phyloP scores from a whole-genome alignment of 2,113 vertebrate species.

The Ochotona princeps region DNA sequence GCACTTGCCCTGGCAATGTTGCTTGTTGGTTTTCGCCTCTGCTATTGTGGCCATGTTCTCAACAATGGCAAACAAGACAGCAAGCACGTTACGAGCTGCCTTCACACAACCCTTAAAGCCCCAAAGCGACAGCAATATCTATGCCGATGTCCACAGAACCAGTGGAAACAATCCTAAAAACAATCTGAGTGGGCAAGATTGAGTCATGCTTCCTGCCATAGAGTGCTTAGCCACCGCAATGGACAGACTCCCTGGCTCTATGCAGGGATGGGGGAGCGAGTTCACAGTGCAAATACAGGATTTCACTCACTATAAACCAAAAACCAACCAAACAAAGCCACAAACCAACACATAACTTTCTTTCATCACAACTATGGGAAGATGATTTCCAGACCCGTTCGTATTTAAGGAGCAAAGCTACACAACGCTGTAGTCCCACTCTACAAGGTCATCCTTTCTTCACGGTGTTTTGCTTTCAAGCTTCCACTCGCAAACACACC shows the following conservation, averaged over 20 bases:
- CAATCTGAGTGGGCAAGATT: slow-evolving; percentile 1
- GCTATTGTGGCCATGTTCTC: background rate
- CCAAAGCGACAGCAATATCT: background rate
- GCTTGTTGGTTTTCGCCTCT: background rate
- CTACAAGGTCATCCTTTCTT: background rate
- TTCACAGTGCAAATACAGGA: background rate
- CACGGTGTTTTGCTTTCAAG: background rate
- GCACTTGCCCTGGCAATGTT: background rate
- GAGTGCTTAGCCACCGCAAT: background rate
- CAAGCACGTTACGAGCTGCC: background rate
- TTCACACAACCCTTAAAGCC: background rate
- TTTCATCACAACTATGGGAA: background rate
- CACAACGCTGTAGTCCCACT: background rate
- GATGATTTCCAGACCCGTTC: background rate
- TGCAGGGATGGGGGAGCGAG: background rate
- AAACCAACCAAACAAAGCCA: background rate
- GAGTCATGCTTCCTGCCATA: background rate
- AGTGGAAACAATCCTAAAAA: background rate
- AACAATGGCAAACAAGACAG: background rate
- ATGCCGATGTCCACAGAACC: background rate
- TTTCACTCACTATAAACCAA: background rate
- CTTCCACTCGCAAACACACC: background rate
- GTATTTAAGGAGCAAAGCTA: background rate
- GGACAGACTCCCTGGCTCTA: background rate
- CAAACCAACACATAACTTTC: background rate